Evolutionary conservation across 2,797 vertebrate genomes (phyloP).

Genomic region (Prunella strophiata): DNA sequence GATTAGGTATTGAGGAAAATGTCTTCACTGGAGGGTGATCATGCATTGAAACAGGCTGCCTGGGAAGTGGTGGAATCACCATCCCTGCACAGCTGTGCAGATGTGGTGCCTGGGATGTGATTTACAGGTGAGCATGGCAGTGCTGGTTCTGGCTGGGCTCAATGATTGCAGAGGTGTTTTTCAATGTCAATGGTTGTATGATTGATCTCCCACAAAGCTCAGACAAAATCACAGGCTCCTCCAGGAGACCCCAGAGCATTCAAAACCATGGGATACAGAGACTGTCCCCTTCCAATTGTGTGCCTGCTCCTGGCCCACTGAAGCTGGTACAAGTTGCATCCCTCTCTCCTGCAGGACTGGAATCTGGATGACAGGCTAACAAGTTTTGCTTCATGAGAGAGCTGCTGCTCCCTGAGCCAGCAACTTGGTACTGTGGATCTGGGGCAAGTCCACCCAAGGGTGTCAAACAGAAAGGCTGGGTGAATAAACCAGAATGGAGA

Average conservation of each 20-base stretch:
- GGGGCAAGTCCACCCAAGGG: background rate
- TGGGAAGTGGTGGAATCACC: background rate
- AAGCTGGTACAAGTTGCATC: background rate
- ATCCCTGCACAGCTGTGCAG: background rate
- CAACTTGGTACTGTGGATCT: background rate
- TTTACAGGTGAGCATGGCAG: background rate
- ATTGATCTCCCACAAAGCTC: background rate
- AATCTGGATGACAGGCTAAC: accelerated
- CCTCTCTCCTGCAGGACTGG: background rate
- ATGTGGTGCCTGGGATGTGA: background rate
- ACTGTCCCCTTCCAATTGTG: too few relatives aligned
- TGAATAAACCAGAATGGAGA: background rate
- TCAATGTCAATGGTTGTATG: background rate
- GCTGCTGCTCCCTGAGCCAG: background rate
- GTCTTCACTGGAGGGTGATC: background rate
- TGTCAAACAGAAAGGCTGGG: background rate
- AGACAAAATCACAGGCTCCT: background rate
- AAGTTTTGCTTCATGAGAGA: background rate
- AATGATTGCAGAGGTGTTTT: background rate
- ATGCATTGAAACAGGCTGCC: background rate
- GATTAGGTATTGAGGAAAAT: background rate
- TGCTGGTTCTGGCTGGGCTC: background rate
- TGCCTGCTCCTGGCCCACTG: background rate
- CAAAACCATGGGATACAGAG: background rate
- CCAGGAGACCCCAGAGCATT: background rate